Conservation (phyloP, 1,140 invertebrate genomes). For the Maconellicoccus hirsutus region DNA sequence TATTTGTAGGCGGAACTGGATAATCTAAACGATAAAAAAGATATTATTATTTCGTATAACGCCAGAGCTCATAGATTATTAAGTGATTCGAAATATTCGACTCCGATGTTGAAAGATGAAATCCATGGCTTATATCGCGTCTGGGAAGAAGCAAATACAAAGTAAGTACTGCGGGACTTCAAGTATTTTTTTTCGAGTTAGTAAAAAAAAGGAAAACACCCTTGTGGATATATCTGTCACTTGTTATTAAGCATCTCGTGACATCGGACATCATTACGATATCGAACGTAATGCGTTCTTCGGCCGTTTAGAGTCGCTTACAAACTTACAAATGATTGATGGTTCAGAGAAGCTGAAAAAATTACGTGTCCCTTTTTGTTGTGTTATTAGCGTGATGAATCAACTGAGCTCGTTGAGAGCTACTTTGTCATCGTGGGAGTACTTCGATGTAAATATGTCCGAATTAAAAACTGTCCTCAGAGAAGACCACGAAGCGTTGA, state of each 20-base stretch:
- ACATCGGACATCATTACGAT: background rate
- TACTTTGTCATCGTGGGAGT: conserved; percentile 44
- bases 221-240: background rate
- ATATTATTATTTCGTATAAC: conserved; percentile 56
- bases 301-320: too few relatives aligned
- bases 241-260: too few relatives aligned
- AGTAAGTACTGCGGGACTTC: conserved; percentile 51
- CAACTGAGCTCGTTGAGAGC: conserved; percentile 36
- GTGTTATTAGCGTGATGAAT: conserved; percentile 33
- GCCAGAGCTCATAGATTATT: conserved; percentile 61
- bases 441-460: conserved; percentile 46
- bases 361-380: conserved; percentile 27
- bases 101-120: conserved; percentile 48
- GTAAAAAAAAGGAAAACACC: background rate
- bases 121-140: conserved; percentile 59
- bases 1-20: conserved; percentile 47
- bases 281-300: background rate
- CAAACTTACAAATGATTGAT: background rate
- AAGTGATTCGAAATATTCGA: conserved; percentile 39
- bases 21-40: conserved; percentile 55
- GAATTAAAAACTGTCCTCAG: conserved; percentile 49
- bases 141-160: conserved; percentile 63
- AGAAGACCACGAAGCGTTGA: conserved; percentile 49
- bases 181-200: too few relatives aligned
- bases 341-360: background rate